Conservation (phyloP, 2,113 vertebrate species). For the Carassius carassius region DNA sequence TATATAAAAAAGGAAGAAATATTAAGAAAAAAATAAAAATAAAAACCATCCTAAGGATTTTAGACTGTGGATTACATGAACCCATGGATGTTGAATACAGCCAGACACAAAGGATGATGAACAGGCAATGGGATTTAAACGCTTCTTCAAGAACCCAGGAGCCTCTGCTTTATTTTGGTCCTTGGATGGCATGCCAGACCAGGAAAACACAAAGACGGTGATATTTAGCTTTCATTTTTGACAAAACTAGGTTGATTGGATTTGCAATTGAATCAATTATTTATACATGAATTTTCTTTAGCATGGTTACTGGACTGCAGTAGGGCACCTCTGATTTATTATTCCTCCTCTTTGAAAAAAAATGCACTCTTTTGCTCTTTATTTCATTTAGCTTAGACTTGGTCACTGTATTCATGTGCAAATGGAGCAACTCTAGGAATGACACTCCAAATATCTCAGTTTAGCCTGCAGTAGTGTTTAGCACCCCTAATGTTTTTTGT, state of each 20-base stretch:
- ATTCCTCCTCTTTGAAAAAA: constrained; percentile 52
- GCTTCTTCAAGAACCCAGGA: constrained; percentile 24
- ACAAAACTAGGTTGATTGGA: constrained; percentile 55
- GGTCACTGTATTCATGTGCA: constrained; percentile 58
- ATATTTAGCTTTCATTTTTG: constrained; percentile 70
- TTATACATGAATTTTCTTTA: constrained; percentile 63
- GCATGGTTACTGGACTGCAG: constrained; percentile 73
- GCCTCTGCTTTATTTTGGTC: constrained; percentile 20
- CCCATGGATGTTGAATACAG: constrained; percentile 32
- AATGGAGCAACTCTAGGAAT: constrained; percentile 58
- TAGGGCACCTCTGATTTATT: constrained; percentile 63
- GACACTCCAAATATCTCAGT: constrained; percentile 61
- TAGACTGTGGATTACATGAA: constrained; percentile 61
- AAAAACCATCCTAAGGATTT: constrained; percentile 38
- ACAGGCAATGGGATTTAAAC: background rate
- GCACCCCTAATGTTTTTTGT: constrained; percentile 53
- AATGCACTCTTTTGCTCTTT: constrained; percentile 61
- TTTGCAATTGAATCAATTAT: constrained; percentile 60
- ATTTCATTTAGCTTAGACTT: constrained; percentile 54
- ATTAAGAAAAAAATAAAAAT: constrained; percentile 8
- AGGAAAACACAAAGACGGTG: constrained; percentile 5
- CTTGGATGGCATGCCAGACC: constrained; percentile 51
- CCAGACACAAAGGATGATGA: background rate
- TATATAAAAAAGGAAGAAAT: constrained; percentile 54
- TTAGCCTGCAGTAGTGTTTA: constrained; percentile 67